Conservation (phyloP, 2,113 vertebrate genomes). For the Apeltes quadracus region DNA sequence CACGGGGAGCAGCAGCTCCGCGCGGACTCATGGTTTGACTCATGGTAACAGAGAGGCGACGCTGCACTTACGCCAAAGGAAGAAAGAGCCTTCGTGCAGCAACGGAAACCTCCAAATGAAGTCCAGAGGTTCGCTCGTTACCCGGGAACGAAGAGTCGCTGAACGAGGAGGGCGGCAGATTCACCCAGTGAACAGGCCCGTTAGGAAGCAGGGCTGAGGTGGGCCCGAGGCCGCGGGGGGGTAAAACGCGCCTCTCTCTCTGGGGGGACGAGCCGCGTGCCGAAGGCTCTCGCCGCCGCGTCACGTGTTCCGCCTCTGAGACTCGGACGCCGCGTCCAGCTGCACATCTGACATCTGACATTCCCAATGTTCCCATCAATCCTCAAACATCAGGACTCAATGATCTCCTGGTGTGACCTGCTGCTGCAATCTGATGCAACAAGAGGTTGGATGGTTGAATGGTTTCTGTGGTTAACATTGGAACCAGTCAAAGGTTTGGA, state of each 20-base stretch:
- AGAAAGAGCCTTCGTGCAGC: slow-evolving; percentile 10
- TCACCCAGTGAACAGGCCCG: slow-evolving; percentile 34
- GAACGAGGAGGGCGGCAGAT: slow-evolving; percentile 33
- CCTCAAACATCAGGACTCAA: not conserved
- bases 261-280: too few relatives aligned
- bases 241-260: too few relatives aligned
- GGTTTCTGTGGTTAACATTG: too few relatives aligned
- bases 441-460: too few relatives aligned
- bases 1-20: too few relatives aligned
- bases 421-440: not conserved
- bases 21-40: not conserved
- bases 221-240: slow-evolving; percentile 37
- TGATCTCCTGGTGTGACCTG: not conserved
- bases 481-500: too few relatives aligned
- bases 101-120: slow-evolving; percentile 48
- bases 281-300: too few relatives aligned
- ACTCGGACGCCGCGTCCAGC: too few relatives aligned
- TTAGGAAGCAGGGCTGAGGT: slow-evolving; percentile 22
- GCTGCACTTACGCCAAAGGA: not conserved
- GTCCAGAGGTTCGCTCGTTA: slow-evolving; percentile 38
- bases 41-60: not conserved
- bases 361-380: not conserved
- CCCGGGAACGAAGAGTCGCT: slow-evolving; percentile 26
- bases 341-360: too few relatives aligned
- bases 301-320: too few relatives aligned